phyloP scores from a whole-genome alignment of 1,140 invertebrate genomes.

The Hylyphantes graminicola region DNA sequence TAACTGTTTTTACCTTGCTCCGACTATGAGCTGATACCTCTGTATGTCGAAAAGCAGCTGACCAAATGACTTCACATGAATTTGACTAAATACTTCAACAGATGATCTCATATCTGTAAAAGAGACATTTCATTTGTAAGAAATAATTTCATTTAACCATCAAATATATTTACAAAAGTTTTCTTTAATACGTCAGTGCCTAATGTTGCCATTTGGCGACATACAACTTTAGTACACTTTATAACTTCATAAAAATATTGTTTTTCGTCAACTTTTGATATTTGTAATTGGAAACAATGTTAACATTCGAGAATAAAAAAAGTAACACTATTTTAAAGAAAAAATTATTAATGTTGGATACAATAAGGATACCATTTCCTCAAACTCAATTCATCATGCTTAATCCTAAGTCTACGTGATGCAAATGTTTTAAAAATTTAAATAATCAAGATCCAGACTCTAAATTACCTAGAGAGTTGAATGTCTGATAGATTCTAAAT shows the following conservation, averaged over 20 bases:
- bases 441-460: no score
- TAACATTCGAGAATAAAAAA: not conserved
- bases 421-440: no score
- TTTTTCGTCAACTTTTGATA: not conserved
- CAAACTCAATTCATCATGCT: no score
- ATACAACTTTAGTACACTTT: not conserved
- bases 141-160: not conserved
- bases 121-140: not conserved
- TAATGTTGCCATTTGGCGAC: no score
- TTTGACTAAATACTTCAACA: constrained; percentile 48
- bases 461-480: no score
- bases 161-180: not conserved
- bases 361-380: no score
- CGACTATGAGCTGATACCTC: constrained; percentile 83
- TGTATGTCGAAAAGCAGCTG: constrained; percentile 84
- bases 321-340: not conserved
- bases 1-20: constrained; percentile 75
- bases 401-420: no score
- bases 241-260: not conserved
- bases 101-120: constrained; percentile 26
- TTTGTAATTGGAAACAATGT: not conserved
- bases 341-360: no score
- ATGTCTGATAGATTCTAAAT: no score
- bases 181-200: not conserved
- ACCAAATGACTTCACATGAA: constrained; percentile 63